Evolutionary conservation across 2,888 invertebrate species (phyloP), one percentile per base, ranked within the genome.

Genomic region (Vanessa cardui): DNA sequence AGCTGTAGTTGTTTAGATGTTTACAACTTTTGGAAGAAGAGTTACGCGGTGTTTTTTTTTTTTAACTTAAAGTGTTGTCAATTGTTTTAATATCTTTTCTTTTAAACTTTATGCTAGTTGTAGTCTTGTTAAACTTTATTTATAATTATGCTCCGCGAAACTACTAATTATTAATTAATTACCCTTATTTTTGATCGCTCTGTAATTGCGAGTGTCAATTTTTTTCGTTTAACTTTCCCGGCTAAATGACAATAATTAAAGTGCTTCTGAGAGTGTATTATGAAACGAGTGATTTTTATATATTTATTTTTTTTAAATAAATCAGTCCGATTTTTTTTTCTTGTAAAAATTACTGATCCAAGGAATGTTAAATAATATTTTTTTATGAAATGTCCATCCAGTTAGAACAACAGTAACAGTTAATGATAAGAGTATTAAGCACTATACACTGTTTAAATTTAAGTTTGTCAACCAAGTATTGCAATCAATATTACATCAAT

Each of bases 1-100:
- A 68, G 66, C 64, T 54, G 64, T 45, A 67, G 65, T 70, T 76
- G 70, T 75, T 74, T 72, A 67, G 65, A 72, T 74, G 69, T 75
- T 74, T 76, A 72, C 71, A 73, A 72, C 62, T 75, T 70, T 64
- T 12, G 60, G 62, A 70, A 60, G 66, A 73, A 65, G 56, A 69
- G 33, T 64, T 70, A 62, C 62, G 60, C 46, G 62, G 64, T 62
- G 71, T 66, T 58, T 66, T 68, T 71, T 68, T 71, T 65, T 64
- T 69, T 68, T 26, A 39, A 46, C n/a, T 68, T 64, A 58, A 69
- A 66, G 66, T 72, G 64, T 64, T 66, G 60, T 63, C 52, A 62
- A 70, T 60, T 62, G 64, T 69, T 70, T 72, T 66, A 68, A 61
- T 69, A 44, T 65, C 46, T 44, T 60, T 66, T 60, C 45, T 59